phyloP scores from a whole-genome alignment of 2,888 invertebrate species.

The Fissipunctia ypsillon region DNA sequence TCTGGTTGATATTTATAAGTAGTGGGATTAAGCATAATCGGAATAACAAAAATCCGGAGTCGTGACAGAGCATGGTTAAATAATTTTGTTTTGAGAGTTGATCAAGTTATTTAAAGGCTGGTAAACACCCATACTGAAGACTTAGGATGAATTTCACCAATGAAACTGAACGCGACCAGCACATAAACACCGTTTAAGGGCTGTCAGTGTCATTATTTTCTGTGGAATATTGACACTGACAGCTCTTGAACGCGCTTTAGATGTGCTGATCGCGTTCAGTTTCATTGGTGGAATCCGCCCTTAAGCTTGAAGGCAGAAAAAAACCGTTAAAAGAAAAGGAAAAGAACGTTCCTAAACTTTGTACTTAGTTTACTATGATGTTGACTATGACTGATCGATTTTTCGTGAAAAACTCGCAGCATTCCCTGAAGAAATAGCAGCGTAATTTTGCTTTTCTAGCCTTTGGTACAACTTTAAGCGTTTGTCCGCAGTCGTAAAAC shows the following conservation, averaged over 20 bases:
- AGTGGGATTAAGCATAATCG: background rate
- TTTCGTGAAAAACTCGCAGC: background rate
- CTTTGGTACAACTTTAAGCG: background rate
- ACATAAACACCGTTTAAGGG: no score
- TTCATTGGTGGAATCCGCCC: no score
- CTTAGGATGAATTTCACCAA: no score
- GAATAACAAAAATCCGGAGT: background rate
- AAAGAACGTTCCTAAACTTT: background rate
- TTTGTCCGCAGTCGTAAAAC: constrained; percentile 1
- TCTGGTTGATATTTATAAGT: background rate
- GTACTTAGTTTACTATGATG: background rate
- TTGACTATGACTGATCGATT: background rate
- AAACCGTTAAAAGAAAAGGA: background rate
- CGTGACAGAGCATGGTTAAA: background rate
- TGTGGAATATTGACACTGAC: no score
- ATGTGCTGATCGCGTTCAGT: no score
- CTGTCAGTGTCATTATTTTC: no score
- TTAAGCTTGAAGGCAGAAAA: background rate
- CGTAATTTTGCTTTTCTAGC: background rate
- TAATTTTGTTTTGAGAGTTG: background rate
- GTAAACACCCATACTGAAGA: background rate
- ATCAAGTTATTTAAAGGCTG: background rate
- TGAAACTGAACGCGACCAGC: no score
- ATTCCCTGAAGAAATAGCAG: background rate
- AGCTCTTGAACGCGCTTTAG: no score